phyloP scores from a whole-genome alignment of 2,797 vertebrate species.

The Acridotheres tristis region DNA sequence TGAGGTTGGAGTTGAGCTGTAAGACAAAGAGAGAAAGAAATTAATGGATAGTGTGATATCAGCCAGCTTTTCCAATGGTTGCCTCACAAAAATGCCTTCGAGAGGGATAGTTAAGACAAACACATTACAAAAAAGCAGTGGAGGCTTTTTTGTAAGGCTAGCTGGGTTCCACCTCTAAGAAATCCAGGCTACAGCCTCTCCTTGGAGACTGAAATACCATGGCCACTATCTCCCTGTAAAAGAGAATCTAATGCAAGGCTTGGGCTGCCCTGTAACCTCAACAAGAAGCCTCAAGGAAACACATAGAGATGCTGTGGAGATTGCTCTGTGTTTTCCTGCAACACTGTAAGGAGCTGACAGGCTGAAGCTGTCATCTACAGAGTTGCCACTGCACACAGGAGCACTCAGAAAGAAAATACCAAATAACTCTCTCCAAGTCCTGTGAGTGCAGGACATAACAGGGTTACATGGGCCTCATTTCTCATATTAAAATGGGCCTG shows the following conservation, averaged over 20 bases:
- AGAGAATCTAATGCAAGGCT: not conserved
- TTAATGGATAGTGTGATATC: not conserved
- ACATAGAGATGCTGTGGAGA: not conserved
- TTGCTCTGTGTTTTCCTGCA: not conserved
- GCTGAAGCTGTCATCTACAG: not conserved
- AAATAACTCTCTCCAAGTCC: not conserved
- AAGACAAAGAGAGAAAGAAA: conserved; percentile 21
- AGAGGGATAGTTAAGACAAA: not conserved
- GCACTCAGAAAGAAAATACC: not conserved
- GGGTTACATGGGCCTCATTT: not conserved
- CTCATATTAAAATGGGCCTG: not conserved
- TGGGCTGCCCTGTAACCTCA: not conserved
- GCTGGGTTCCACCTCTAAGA: not conserved
- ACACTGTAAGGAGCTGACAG: not conserved
- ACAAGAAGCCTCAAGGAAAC: not conserved
- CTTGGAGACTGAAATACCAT: not conserved
- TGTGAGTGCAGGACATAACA: not conserved
- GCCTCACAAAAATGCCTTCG: not conserved
- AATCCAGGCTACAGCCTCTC: not conserved
- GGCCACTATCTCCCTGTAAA: not conserved
- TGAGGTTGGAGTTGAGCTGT: conserved; percentile 78
- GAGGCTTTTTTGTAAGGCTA: not conserved
- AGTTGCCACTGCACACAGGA: not conserved
- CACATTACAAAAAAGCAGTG: not conserved
- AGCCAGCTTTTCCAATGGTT: not conserved